phyloP scores from a whole-genome alignment of 2,888 invertebrate species.

The Ceratothoa steindachneri region DNA sequence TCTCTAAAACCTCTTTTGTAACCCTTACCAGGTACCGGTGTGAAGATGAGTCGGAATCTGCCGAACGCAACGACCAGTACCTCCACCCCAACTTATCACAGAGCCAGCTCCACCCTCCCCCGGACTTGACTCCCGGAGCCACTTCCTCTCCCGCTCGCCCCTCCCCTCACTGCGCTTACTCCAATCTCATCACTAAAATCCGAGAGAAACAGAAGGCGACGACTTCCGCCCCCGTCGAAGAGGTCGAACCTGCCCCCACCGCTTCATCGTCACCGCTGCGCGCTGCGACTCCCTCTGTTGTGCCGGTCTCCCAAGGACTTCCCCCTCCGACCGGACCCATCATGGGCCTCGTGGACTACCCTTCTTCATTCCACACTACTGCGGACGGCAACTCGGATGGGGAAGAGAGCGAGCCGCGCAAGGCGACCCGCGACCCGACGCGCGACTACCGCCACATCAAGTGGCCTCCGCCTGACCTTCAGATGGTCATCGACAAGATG shows the following conservation, averaged over 20 bases:
- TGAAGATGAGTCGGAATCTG: constrained; percentile 37
- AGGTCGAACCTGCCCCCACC: neutral
- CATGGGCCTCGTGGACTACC: constrained; percentile 35
- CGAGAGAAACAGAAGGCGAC: constrained; percentile 58
- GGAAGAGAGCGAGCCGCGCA: constrained; percentile 1
- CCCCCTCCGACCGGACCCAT: constrained; percentile 1
- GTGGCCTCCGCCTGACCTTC: constrained; percentile 69
- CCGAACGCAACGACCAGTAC: constrained; percentile 50
- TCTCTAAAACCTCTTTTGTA: too few relatives aligned
- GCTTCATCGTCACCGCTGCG: neutral
- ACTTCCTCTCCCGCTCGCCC: constrained; percentile 13
- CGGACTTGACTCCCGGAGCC: constrained; percentile 37
- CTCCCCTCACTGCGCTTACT: constrained; percentile 75
- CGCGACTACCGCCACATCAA: constrained; percentile 29
- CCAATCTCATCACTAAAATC: constrained; percentile 79
- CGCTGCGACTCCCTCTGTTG: neutral
- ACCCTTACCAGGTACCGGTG: constrained; percentile 30
- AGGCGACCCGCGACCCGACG: constrained; percentile 49
- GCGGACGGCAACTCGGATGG: constrained; percentile 22
- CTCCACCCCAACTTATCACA: constrained; percentile 51
- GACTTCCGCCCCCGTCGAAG: constrained; percentile 18
- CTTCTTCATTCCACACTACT: constrained; percentile 36
- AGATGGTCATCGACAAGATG: constrained; percentile 90
- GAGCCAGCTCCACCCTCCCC: constrained; percentile 21
- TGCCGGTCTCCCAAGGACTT: neutral